These are phyloP conservation scores for Oryzias woworae DNA, from an alignment of 2,113 vertebrate genomes.

Conservation along the genomic window DNA sequence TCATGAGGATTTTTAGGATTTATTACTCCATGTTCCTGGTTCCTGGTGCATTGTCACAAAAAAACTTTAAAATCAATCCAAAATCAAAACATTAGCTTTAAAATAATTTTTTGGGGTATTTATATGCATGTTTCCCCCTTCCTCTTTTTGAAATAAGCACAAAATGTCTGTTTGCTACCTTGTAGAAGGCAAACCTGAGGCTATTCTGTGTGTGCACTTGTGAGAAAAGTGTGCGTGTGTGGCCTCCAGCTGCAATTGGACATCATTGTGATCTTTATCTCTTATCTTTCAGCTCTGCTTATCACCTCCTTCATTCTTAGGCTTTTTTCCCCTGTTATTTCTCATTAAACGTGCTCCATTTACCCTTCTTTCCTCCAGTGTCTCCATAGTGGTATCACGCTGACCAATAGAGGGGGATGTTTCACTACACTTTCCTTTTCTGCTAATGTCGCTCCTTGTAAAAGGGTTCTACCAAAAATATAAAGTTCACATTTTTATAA, in stretches of 20 bases:
- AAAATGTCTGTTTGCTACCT: conserved; percentile 52
- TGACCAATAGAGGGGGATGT: conserved; percentile 72
- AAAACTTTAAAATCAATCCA: too few species aligned
- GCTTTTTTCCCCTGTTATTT: conserved; percentile 6
- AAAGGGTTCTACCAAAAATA: conserved; percentile 6
- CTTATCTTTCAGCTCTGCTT: conserved; percentile 47
- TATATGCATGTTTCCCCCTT: too few species aligned
- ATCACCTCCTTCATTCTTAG: conserved; percentile 17
- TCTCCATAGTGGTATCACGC: conserved; percentile 7
- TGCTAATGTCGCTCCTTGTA: neutral
- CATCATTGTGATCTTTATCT: conserved; percentile 73
- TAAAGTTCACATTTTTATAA: neutral
- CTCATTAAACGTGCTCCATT: neutral
- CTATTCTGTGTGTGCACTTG: conserved; percentile 13
- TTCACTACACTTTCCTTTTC: conserved; percentile 52
- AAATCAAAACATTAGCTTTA: too few species aligned
- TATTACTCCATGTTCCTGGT: too few species aligned
- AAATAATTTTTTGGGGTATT: too few species aligned
- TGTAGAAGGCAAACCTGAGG: conserved; percentile 57
- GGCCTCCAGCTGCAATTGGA: conserved; percentile 61
- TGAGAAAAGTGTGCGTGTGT: conserved; percentile 1
- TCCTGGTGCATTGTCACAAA: too few species aligned
- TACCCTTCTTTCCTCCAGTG: neutral
- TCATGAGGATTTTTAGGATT: too few species aligned
- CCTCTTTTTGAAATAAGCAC: conserved; percentile 20